Evolutionary conservation across 2,797 vertebrate species (phyloP).

Genomic region (Myotis myotis): DNA sequence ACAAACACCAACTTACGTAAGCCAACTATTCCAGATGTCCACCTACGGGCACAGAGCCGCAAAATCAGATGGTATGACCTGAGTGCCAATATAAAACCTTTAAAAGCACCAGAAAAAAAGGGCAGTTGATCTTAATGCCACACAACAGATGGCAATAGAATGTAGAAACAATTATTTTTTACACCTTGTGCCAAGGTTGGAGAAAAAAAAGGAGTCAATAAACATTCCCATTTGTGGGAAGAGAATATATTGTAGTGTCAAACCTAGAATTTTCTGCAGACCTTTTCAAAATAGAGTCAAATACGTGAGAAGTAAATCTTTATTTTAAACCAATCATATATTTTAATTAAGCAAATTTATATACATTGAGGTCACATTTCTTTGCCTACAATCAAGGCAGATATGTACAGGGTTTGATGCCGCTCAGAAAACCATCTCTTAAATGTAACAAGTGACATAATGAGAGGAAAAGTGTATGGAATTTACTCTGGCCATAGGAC

Average conservation of each 20-base stretch:
- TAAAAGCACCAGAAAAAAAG: conserved; percentile 53
- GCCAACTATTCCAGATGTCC: conserved; percentile 70
- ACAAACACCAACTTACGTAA: conserved; percentile 46
- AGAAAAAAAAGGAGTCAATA: conserved; percentile 21
- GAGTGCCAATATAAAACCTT: conserved; percentile 58
- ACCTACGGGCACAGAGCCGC: conserved; percentile 6
- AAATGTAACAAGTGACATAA: background rate
- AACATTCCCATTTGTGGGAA: conserved; percentile 15
- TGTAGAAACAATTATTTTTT: conserved; percentile 64
- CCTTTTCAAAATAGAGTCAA: conserved; percentile 31
- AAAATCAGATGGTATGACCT: conserved; percentile 64
- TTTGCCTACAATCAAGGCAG: background rate
- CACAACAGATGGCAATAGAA: conserved; percentile 67
- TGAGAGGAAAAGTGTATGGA: background rate
- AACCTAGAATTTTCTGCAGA: background rate
- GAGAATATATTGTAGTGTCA: conserved; percentile 4
- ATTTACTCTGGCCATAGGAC: background rate
- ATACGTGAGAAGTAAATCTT: background rate
- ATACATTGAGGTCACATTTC: background rate
- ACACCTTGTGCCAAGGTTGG: background rate
- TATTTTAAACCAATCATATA: background rate
- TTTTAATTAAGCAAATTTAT: background rate
- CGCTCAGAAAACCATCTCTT: background rate
- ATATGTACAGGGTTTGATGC: background rate
- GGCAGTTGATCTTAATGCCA: conserved; percentile 67